Evolutionary conservation across 2,797 vertebrate genomes (phyloP), one percentile per base, ranked within the genome.

Genomic region (Craterocephalus amniculus): DNA sequence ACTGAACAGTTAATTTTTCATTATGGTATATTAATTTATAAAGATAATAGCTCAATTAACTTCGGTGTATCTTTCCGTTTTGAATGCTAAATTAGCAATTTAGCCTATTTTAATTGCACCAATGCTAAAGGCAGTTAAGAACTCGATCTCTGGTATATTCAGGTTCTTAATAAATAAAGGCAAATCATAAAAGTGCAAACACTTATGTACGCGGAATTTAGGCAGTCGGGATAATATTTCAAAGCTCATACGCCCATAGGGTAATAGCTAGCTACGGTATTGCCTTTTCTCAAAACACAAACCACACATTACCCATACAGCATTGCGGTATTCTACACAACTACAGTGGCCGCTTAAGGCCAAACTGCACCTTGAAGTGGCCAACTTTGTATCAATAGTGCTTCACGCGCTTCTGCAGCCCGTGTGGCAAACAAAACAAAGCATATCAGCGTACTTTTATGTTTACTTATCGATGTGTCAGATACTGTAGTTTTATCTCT

Each of bases 81-180:
- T 8, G 8, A 24, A 62, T 72, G 88, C 90, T 88, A 91, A 65
- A 24, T 87, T 92, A 89, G 89, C 89, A 66, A 55, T 63, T 8
- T 87, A 83, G 86, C 86, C 5, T 66, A 3, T 34, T 76, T 68
- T 36, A 22, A 67, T 29, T 58, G 45, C 55, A 74, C 27, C 40
- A 32, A 43, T 14, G 18, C 34, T 35, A 62, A 0, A 65, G 6
- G n/a, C 34, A 56, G 48, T 36, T 70, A 64, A 40, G 8, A 0
- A 12, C 3, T 0, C n/a, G 56, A 16, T 38, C 4, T 9, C 6
- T 6, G 1, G 9, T 20, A 60, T 51, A 7, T 38, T 9, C 3
- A 13, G 16, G 11, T 16, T 64, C 5, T 26, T n/a, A 8, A n/a
- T 55, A 12, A 54, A 52, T 38, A 10, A 22, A 2, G 29, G 4